These are phyloP conservation scores for Datnioides undecimradiatus DNA, from an alignment of 2,113 vertebrate species.

Conservation along the genomic window DNA sequence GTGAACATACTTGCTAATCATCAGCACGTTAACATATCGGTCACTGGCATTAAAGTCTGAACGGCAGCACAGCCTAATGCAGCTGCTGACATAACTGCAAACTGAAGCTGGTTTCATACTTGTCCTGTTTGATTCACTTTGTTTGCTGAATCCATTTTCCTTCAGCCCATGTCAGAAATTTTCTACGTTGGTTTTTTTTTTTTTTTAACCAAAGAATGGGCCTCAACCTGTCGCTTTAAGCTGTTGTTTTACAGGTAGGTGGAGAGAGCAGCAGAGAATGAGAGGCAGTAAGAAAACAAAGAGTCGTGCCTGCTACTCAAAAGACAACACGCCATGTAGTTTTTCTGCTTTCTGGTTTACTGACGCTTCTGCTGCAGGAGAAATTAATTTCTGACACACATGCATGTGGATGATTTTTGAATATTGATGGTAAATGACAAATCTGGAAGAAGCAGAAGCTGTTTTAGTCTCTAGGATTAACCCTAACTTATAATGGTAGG, in stretches of 20 bases:
- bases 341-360: slow-evolving; percentile 14
- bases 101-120: not conserved
- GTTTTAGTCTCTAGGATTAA: not conserved
- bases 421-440: slow-evolving; percentile 28
- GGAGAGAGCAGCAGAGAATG: slow-evolving; percentile 1
- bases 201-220: not conserved
- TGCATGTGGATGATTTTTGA: slow-evolving; percentile 15
- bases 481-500: not conserved
- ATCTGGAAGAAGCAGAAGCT: not conserved
- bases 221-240: slow-evolving; percentile 22
- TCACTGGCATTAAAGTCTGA: not conserved
- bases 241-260: slow-evolving; percentile 3
- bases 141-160: not conserved
- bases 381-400: slow-evolving; percentile 2
- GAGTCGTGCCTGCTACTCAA: not conserved
- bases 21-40: not conserved
- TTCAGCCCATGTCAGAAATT: not conserved
- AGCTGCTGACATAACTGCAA: not conserved
- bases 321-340: not conserved
- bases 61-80: not conserved
- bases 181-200: no score
- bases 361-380: slow-evolving; percentile 1
- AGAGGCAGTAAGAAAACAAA: not conserved
- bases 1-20: not conserved
- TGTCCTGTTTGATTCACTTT: not conserved